Evolutionary conservation across 2,113 vertebrate species (phyloP), one percentile per base, ranked within the genome.

Genomic region (Cisticola juncidis): DNA sequence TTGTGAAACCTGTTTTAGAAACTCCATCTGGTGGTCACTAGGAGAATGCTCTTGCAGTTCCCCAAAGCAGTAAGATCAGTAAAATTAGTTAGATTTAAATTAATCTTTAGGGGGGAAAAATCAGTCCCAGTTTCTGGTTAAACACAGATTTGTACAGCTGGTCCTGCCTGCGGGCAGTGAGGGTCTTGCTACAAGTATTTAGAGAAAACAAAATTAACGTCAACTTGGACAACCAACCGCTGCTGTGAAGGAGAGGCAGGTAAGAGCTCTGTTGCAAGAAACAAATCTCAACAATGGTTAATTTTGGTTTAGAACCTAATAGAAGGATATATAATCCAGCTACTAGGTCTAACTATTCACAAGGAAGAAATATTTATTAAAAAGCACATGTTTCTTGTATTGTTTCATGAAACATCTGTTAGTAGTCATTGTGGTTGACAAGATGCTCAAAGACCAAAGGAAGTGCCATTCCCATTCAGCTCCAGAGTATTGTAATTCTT

Each of bases 21-120:
- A 92, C 95, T 77, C 96, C 96, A 95, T 79, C 95, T 97, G 81
- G 94, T 96, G 97, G 96, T 12, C 90, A 86, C 51, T 35, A 56
- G 33, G 6, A 64, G 92, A 93, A 96, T 74, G 33, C 3, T 79
- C 72, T 5, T 13, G 25, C 45, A 65, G 40, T 33, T 91, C n/a
- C 51, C 53, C 1, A 74, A 83, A 91, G 53, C 69, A n/a, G 17
- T 14, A 19, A 48, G 23, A 81, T 50, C 9, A 47, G 36, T 9
- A 70, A 54, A 69, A 58, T 54, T 38, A 88, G 35, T 72, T 65
- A 31, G 17, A 60, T 72, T 80, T 47, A 54, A 66, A 68, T 73
- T 80, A 53, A 76, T 69, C 14, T 44, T 68, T 38, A 9, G 3
- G 5, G 12, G 14, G 8, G 4, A 14, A 14, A 53, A 45, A 51